A percentile compares a stretch with the other conserved stretches of the same genome.
These are phyloP conservation scores for Dryobates pubescens DNA, from an alignment of 2,797 vertebrate species.

Conservation along the genomic window DNA sequence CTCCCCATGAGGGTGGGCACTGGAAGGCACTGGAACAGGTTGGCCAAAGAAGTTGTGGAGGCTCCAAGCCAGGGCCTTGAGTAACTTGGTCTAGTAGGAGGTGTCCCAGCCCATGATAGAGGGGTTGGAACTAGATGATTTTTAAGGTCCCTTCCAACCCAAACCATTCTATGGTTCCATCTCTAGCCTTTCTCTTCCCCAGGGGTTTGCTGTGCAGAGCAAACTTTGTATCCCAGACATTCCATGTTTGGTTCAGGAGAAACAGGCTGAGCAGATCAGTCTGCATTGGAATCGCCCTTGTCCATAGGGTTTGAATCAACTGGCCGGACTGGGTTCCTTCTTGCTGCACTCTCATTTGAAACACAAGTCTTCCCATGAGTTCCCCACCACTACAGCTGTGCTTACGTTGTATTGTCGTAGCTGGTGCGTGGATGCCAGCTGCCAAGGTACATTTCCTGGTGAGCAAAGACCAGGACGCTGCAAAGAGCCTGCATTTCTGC, in stretches of 20 bases:
- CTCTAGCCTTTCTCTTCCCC: background rate
- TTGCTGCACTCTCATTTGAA: background rate
- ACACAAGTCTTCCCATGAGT: background rate
- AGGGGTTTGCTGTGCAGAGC: background rate
- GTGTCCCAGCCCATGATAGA: too few species aligned
- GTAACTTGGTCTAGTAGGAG: too few species aligned
- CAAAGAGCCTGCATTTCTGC: background rate
- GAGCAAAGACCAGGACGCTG: background rate
- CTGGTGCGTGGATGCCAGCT: background rate
- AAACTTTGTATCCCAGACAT: background rate
- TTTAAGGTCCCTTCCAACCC: too few species aligned
- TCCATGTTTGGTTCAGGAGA: background rate
- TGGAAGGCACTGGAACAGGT: too few species aligned
- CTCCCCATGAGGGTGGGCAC: too few species aligned
- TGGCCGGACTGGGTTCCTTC: background rate
- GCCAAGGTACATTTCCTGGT: background rate
- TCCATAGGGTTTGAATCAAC: background rate
- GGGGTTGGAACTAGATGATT: too few species aligned
- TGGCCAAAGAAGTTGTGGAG: too few species aligned
- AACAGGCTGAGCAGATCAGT: background rate
- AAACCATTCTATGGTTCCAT: too few species aligned
- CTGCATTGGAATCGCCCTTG: background rate
- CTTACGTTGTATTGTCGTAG: fast-evolving
- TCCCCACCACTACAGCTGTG: background rate
- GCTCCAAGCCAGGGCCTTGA: too few species aligned